Evolutionary conservation across 2,888 invertebrate genomes (phyloP), one percentile per base, ranked within the genome.

Genomic region (Polyommatus iphigenia): DNA sequence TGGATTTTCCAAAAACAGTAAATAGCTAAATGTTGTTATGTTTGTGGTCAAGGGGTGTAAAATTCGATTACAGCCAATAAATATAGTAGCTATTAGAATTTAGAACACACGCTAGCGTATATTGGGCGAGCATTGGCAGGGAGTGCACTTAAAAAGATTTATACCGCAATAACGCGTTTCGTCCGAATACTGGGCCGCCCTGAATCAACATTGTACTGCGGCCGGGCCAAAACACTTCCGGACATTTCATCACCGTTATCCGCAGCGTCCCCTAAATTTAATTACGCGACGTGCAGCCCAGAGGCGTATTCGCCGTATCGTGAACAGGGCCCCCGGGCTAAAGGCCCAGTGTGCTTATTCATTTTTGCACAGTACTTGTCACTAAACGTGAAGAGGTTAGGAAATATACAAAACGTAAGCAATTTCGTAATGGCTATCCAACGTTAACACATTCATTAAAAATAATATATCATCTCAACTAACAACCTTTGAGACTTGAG

Each of bases 241-340:
- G 81, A 79, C 80, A 82, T 85, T 85, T 82, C 83, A 82, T 83
- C 82, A 80, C 75, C 71, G 78, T 77, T 77, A 79, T 79, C 72
- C 81, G 78, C 81, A 79, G 77, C 80, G 77, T 76, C 80, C 82
- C 82, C 81, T 83, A 84, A 85, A 87, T 88, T 88, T 87, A 87
- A 88, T 88, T 88, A 88, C 84, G 83, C 79, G 81, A 80, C 80
- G 80, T 81, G 82, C 81, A 78, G 82, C 83, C 80, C 85, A 85
- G 84, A 83, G 67, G 29, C 67, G 67, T 29, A 67, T 20, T 20
- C 24, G 13, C 13, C 13, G 24, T 62, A 67, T 18, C 29, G 18
- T 18, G 29, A 29, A 29, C 15, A 13, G 67, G n/a, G 29, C 67
- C 29, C 29, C 67, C 67, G 29, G 29, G 29, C 13, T 67, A 67